Percentiles rank a stretch among this genome's conserved stretches.
phyloP scores from a whole-genome alignment of 2,797 vertebrate genomes.

The Columba guinea region DNA sequence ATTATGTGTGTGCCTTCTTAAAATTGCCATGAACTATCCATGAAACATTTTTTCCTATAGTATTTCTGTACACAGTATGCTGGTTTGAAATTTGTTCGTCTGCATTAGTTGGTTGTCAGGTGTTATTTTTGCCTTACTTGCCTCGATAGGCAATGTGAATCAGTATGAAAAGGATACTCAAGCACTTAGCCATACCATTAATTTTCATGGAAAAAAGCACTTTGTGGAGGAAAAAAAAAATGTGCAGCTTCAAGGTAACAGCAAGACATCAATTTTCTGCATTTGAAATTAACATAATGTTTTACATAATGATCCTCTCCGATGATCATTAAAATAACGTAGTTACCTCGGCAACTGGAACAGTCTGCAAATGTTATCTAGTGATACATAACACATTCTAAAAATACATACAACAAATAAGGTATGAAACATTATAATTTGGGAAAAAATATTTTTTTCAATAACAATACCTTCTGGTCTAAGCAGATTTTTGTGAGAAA shows the following conservation, averaged over 20 bases:
- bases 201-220: conserved; percentile 11
- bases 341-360: conserved; percentile 71
- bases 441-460: neutral
- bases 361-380: conserved; percentile 53
- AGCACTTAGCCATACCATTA: neutral
- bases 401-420: conserved; percentile 56
- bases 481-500: neutral
- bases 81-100: neutral
- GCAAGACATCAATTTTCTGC: conserved; percentile 59
- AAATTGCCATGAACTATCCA: neutral
- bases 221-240: neutral
- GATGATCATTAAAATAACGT: conserved; percentile 66
- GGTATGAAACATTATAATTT: conserved; percentile 17
- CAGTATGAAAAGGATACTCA: neutral
- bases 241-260: conserved; percentile 49
- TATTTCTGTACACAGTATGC: neutral
- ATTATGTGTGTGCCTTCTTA: neutral
- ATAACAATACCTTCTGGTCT: conserved; percentile 12
- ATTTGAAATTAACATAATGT: conserved; percentile 63
- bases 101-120: neutral
- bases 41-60: neutral
- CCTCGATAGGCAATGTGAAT: neutral
- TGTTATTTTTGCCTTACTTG: neutral
- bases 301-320: conserved; percentile 60
- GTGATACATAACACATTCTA: conserved; percentile 56